Base-by-base conservation (phyloP, 2,888 invertebrate species). In the Esperia sulphurella region DNA sequence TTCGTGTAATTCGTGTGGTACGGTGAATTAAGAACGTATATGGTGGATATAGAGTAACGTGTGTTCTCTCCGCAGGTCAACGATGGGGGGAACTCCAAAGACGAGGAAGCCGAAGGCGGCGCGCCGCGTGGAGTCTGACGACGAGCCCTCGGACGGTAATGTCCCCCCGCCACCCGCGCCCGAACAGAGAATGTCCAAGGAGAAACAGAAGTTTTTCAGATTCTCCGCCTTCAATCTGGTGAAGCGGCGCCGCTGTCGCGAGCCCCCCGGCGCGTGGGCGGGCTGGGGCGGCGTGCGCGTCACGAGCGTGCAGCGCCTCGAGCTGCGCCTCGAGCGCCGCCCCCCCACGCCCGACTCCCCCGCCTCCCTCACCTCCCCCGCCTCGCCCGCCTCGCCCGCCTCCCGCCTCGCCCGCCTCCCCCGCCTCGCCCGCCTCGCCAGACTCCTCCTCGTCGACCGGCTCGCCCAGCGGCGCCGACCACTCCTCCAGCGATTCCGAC, bases 181-280 rank as follows among this genome's bases (percentile, higher is more conserved):
- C 83, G 95, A 95, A 81, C 90, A 87, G 78, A 92, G 92, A 77
- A 95, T 95, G 92, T 95, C 95, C 59, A 95, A 95, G 89, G 95
- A 96, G 91, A 96, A 95, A 83, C 95, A 95, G 85, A 95, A 95
- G 86, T 95, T 95, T 90, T 96, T 96, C 91, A 91, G 95, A 78
- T 92, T 93, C 76, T 95, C 95, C 65, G 95, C 94, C 47, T 95
- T 95, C 79, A 95, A 95, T 79, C 91, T 94, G 54, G 93, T 92
- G 60, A 92, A 92, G 77, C 87, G 87, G 49, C 72, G 75, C n/a
- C 74, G 80, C 47, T n/a, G n/a, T n/a, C 71, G 85, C 51, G 74
- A 68, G 48, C 75, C 80, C 44, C 80, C 84, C 48, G 67, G 74
- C 60, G 80, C 79, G 61, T 84, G 83, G 84, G 85, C 81, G 64